Conservation (phyloP, 2,888 invertebrate genomes). For the Acleris literana region DNA sequence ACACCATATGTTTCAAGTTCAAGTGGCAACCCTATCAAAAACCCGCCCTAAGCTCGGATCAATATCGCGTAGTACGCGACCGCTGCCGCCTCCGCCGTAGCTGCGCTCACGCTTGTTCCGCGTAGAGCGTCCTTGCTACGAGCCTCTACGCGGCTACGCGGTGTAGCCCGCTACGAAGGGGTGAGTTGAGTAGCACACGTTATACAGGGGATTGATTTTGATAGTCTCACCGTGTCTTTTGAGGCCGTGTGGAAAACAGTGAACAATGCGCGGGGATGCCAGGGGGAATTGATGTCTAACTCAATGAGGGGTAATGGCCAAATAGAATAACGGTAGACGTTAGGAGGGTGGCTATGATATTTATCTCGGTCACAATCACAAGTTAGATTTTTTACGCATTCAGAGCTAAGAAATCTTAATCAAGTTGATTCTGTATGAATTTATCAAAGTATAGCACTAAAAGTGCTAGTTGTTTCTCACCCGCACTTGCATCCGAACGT, state of each 20-base stretch:
- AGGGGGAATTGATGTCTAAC: slow-evolving; percentile 1
- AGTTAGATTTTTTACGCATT: no score
- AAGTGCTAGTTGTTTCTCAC: no score
- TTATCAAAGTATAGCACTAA: no score
- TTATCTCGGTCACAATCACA: no score
- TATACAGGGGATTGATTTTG: slow-evolving; percentile 14
- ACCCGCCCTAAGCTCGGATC: slow-evolving; percentile 8
- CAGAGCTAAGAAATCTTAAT: no score
- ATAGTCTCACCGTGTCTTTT: slow-evolving; percentile 18
- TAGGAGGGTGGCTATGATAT: no score
- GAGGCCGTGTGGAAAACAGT: slow-evolving; percentile 1
- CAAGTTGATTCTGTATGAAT: no score
- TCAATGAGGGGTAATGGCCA: background rate
- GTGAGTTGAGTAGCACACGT: background rate
- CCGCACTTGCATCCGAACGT: no score
- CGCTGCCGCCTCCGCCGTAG: slow-evolving; percentile 53
- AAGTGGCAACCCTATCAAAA: slow-evolving; percentile 5
- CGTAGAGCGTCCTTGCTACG: slow-evolving; percentile 13
- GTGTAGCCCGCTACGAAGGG: slow-evolving; percentile 19
- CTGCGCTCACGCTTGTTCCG: slow-evolving; percentile 31
- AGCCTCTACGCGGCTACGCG: slow-evolving; percentile 22
- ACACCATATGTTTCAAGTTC: background rate
- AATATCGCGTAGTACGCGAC: slow-evolving; percentile 14
- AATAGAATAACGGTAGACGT: background rate
- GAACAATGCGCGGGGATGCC: background rate